phyloP scores from a whole-genome alignment of 2,888 invertebrate genomes.

The Boloria euphrosyne region DNA sequence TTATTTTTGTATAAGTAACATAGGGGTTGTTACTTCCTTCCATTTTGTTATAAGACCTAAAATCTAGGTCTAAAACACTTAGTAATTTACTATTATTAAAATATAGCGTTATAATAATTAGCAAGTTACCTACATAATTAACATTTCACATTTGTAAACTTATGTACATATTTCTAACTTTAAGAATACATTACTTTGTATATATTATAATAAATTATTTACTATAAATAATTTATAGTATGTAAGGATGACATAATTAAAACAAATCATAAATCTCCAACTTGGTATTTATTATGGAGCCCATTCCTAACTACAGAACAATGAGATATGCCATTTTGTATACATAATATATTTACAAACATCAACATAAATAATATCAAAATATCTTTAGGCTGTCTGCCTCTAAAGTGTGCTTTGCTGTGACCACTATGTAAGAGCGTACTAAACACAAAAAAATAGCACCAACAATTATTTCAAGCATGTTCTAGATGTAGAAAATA shows the following conservation, averaged over 20 bases:
- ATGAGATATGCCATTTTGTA: slow-evolving; percentile 78
- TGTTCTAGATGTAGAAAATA: slow-evolving; percentile 5
- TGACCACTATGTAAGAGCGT: slow-evolving; percentile 44
- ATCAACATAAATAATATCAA: slow-evolving; percentile 80
- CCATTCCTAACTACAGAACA: slow-evolving; percentile 72
- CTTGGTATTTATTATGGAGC: slow-evolving; percentile 71
- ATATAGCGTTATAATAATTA: too few relatives aligned
- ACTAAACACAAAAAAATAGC: slow-evolving; percentile 63
- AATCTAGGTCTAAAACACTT: too few relatives aligned
- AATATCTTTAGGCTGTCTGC: slow-evolving; percentile 64
- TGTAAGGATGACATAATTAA: slow-evolving; percentile 49
- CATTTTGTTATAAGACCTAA: too few relatives aligned
- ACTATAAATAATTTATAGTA: neutral
- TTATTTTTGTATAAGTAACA: too few relatives aligned
- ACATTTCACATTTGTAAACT: too few relatives aligned
- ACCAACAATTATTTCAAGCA: slow-evolving; percentile 50
- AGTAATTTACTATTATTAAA: too few relatives aligned
- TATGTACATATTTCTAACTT: too few relatives aligned
- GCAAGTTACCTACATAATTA: too few relatives aligned
- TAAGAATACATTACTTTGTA: too few relatives aligned
- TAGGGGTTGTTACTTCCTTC: too few relatives aligned
- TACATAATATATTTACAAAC: slow-evolving; percentile 72
- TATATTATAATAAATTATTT: neutral
- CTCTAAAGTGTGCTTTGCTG: slow-evolving; percentile 34
- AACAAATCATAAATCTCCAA: slow-evolving; percentile 58